Evolutionary conservation across 2,797 vertebrate species (phyloP).

Genomic region (Gila robusta): DNA sequence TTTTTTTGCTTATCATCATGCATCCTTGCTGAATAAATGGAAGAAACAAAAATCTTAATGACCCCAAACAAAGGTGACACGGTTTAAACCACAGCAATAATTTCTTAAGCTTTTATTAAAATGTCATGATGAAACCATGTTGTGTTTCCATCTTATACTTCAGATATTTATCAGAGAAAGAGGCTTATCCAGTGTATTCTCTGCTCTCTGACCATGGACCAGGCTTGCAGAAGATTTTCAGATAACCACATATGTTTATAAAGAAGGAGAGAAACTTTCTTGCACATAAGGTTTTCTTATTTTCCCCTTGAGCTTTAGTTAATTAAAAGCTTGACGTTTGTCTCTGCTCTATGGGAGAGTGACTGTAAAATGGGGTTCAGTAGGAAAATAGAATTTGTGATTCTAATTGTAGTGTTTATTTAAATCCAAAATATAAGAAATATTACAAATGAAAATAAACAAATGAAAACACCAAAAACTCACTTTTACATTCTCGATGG

Average conservation of each 20-base stretch:
- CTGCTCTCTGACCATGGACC: neutral
- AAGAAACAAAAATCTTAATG: neutral
- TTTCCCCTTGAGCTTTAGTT: slow-evolving; percentile 71
- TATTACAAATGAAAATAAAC: slow-evolving; percentile 5
- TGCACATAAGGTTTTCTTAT: neutral
- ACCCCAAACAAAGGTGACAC: neutral
- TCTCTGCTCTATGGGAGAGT: slow-evolving; percentile 62
- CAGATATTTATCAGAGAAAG: neutral
- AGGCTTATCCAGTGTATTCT: neutral
- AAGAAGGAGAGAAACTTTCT: slow-evolving; percentile 66
- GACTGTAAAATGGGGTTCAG: slow-evolving; percentile 28
- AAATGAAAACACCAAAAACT: neutral
- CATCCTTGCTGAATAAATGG: neutral
- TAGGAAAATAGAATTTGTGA: slow-evolving; percentile 1
- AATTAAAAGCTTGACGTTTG: slow-evolving; percentile 82
- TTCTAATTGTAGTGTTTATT: neutral
- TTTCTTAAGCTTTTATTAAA: neutral
- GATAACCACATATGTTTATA: slow-evolving; percentile 74
- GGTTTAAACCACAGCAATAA: neutral
- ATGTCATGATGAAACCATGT: neutral
- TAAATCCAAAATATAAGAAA: neutral
- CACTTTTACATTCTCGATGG: neutral
- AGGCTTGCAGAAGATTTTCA: slow-evolving; percentile 61
- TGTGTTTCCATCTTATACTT: neutral
- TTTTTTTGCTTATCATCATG: neutral